Conservation (phyloP, 2,113 vertebrate genomes). For the Pardalotus punctatus region DNA sequence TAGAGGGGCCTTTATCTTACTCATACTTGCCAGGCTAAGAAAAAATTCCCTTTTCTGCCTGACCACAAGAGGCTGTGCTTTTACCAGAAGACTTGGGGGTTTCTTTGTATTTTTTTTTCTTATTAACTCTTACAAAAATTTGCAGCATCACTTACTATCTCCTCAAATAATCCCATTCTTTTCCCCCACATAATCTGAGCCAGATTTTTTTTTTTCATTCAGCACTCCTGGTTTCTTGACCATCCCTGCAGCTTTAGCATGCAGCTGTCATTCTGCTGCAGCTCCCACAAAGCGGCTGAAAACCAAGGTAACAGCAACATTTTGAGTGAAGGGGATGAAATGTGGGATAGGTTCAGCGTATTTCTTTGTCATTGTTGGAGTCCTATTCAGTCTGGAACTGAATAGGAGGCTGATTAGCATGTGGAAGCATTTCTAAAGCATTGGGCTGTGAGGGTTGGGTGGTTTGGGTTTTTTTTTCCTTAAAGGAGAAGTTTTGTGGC, state of each 20-base stretch:
- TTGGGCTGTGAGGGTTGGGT: conserved; percentile 35
- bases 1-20: neutral
- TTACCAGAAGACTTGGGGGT: rapidly evolving
- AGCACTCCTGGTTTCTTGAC: neutral
- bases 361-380: conserved; percentile 75
- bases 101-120: neutral
- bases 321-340: conserved; percentile 61
- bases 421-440: conserved; percentile 73
- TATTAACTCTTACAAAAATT: neutral
- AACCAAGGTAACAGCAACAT: conserved; percentile 67
- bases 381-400: conserved; percentile 74
- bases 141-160: neutral
- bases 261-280: conserved; percentile 15
- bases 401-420: conserved; percentile 79
- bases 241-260: conserved; percentile 21
- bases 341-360: conserved; percentile 66
- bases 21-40: neutral
- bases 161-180: neutral
- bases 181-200: neutral
- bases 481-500: conserved; percentile 72
- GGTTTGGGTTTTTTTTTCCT: neutral
- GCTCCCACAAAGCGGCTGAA: conserved; percentile 57
- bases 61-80: neutral
- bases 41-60: neutral
- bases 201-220: neutral